Evolutionary conservation across 2,888 invertebrate genomes (phyloP).

Genomic region (Lumbricus terrestris): DNA sequence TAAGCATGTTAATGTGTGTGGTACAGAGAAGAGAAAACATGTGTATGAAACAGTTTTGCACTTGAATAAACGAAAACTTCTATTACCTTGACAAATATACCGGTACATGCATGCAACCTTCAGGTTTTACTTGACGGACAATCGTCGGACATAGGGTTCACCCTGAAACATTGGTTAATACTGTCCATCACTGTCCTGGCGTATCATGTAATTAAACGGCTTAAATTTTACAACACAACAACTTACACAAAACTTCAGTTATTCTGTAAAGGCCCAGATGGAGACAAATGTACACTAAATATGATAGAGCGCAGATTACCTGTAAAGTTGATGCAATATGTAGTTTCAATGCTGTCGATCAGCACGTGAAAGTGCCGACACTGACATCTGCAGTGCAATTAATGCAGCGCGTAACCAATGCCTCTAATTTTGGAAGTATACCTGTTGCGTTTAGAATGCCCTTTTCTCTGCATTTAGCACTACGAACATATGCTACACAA

Average conservation of each 20-base stretch:
- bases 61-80: background rate
- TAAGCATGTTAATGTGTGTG: background rate
- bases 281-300: background rate
- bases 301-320: background rate
- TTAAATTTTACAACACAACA: background rate
- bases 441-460: background rate
- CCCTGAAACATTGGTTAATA: background rate
- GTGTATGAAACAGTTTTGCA: background rate
- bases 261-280: background rate
- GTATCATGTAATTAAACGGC: background rate
- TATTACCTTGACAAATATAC: constrained; percentile 3
- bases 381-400: background rate
- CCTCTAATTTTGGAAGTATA: background rate
- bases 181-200: background rate
- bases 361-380: background rate
- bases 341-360: background rate
- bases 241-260: background rate
- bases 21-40: background rate
- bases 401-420: background rate
- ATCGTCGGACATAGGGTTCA: background rate
- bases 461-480: background rate
- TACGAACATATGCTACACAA: background rate
- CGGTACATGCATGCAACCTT: background rate
- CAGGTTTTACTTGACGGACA: too few relatives aligned
- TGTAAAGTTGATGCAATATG: background rate